These are phyloP conservation scores for Plagodis pulveraria DNA, from an alignment of 2,888 invertebrate species.

Conservation along the genomic window DNA sequence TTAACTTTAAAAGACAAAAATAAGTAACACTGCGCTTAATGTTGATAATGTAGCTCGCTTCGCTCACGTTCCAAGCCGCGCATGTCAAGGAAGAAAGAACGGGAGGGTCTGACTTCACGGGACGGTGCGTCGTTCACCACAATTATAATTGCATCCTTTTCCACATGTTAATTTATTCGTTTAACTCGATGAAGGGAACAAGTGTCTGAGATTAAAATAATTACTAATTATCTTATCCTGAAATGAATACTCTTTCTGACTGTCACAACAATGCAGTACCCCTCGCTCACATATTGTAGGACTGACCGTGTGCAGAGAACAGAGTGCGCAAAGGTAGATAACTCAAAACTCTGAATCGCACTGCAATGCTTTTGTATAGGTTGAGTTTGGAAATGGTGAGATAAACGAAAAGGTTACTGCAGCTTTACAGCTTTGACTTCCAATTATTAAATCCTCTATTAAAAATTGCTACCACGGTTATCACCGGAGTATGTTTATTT, in stretches of 20 bases:
- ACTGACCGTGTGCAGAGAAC: too few species aligned
- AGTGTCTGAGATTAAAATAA: constrained; percentile 1
- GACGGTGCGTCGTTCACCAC: constrained; percentile 43
- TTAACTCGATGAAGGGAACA: constrained; percentile 23
- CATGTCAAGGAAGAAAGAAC: constrained; percentile 48
- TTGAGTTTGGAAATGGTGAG: too few species aligned
- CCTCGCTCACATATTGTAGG: too few species aligned
- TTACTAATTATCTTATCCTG: neutral
- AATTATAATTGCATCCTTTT: constrained; percentile 60
- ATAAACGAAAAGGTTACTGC: too few species aligned
- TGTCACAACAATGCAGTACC: too few species aligned
- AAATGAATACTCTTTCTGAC: neutral
- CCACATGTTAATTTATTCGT: constrained; percentile 48
- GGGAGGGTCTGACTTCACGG: constrained; percentile 51
- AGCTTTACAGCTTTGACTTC: too few species aligned
- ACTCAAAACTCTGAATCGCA: too few species aligned
- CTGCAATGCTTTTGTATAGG: too few species aligned
- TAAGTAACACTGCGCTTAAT: neutral
- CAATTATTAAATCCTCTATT: too few species aligned
- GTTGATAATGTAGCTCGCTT: neutral
- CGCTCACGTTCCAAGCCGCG: constrained; percentile 2
- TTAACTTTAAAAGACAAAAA: neutral
- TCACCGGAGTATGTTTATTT: too few species aligned
- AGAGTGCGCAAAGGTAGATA: too few species aligned
- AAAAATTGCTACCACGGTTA: too few species aligned